These are phyloP conservation scores for Athetis lepigone DNA, from an alignment of 2,888 invertebrate species.

Conservation along the genomic window DNA sequence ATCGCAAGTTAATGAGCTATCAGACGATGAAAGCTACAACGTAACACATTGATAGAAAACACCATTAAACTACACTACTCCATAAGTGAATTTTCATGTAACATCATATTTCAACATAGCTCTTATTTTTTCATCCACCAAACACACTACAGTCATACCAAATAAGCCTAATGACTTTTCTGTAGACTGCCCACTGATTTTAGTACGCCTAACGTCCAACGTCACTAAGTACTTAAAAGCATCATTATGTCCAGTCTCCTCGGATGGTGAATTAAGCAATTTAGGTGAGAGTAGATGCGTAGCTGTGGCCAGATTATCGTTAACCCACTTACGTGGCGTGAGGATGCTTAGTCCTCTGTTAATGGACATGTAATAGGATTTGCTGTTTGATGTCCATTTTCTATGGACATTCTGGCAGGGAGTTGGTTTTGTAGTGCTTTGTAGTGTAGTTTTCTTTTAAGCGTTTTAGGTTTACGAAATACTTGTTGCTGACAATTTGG, in stretches of 20 bases:
- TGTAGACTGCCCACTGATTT: slow-evolving; percentile 42
- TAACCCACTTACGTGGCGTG: slow-evolving; percentile 61
- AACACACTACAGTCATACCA: slow-evolving; percentile 6
- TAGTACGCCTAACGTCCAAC: slow-evolving; percentile 49
- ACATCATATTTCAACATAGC: neutral
- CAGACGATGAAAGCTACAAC: neutral
- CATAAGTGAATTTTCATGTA: slow-evolving; percentile 8
- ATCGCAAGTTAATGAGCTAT: too few species aligned
- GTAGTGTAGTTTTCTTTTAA: neutral
- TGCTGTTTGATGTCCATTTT: slow-evolving; percentile 60
- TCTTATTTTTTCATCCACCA: neutral
- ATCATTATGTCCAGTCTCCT: slow-evolving; percentile 70
- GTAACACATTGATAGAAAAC: neutral
- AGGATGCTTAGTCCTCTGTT: slow-evolving; percentile 55
- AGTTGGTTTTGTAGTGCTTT: slow-evolving; percentile 2
- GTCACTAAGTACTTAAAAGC: slow-evolving; percentile 68
- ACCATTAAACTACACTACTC: neutral
- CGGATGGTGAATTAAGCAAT: slow-evolving; percentile 71
- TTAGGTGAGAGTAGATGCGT: slow-evolving; percentile 61
- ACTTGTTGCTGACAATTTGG: neutral
- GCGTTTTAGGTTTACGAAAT: neutral
- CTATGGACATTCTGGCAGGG: slow-evolving; percentile 24
- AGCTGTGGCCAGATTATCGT: slow-evolving; percentile 53
- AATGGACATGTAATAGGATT: slow-evolving; percentile 63
- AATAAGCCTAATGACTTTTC: slow-evolving; percentile 22